A percentile compares a stretch with the other conserved stretches of the same genome.
Conservation (phyloP, 2,113 vertebrate species). For the Austrofundulus limnaeus region DNA sequence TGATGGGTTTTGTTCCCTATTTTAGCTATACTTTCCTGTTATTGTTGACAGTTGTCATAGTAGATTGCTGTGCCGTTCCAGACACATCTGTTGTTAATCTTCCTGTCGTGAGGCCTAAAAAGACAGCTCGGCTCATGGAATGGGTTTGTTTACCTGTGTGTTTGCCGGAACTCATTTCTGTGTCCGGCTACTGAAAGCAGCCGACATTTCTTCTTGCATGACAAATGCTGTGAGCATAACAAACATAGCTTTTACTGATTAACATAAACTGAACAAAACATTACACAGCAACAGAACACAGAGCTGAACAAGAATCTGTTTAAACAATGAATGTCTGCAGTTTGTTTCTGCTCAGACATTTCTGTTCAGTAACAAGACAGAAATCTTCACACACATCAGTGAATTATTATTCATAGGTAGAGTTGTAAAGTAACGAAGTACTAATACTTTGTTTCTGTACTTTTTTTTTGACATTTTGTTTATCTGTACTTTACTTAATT, state of each 20-base stretch:
- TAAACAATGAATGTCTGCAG: conserved; percentile 14
- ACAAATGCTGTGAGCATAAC: conserved; percentile 20
- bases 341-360: conserved; percentile 10
- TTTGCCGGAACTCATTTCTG: conserved; percentile 6
- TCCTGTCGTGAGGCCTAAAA: conserved; percentile 9
- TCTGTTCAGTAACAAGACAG: neutral
- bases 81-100: neutral
- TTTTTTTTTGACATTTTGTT: too few species aligned
- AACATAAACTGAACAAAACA: conserved; percentile 16
- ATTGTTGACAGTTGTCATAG: neutral
- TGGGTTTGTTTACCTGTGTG: conserved; percentile 14
- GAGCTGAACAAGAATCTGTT: conserved; percentile 7
- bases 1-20: neutral
- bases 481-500: too few species aligned
- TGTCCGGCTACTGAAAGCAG: conserved; percentile 15
- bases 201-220: conserved; percentile 7
- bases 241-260: conserved; percentile 11
- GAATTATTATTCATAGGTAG: neutral
- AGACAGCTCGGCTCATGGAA: neutral
- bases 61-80: neutral
- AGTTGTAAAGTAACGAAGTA: too few species aligned
- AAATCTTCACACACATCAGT: neutral
- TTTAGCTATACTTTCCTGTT: neutral
- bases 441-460: too few species aligned
- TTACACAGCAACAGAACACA: neutral